Percentiles rank a stretch among this genome's conserved stretches.
Evolutionary conservation across 2,888 invertebrate genomes (phyloP).

Genomic region (Drosophila basisetae): DNA sequence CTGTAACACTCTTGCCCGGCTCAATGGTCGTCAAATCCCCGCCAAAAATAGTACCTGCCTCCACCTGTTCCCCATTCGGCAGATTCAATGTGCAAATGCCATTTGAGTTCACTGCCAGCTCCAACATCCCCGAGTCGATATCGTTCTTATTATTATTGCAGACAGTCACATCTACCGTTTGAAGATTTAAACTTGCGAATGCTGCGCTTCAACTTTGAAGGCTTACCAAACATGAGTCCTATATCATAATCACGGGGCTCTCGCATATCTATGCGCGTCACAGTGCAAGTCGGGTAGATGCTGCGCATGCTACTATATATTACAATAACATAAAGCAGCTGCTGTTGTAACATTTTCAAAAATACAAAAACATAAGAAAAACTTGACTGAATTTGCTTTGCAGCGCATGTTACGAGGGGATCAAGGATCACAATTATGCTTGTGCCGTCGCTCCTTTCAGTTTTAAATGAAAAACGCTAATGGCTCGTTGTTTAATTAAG

Average conservation of each 20-base stretch:
- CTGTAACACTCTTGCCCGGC: slow-evolving; percentile 66
- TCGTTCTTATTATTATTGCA: slow-evolving; percentile 46
- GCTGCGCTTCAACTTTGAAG: not conserved
- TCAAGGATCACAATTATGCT: slow-evolving; percentile 15
- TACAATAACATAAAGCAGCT: slow-evolving; percentile 36
- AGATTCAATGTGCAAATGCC: slow-evolving; percentile 76
- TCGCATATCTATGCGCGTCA: slow-evolving; percentile 71
- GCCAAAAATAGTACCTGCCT: slow-evolving; percentile 74
- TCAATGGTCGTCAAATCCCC: slow-evolving; percentile 82
- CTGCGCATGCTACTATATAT: slow-evolving; percentile 18
- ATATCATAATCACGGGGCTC: slow-evolving; percentile 79
- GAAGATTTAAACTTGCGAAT: not conserved
- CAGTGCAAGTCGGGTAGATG: slow-evolving; percentile 35
- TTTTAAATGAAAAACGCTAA: slow-evolving; percentile 71
- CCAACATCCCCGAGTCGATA: slow-evolving; percentile 62
- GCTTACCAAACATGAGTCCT: slow-evolving; percentile 82
- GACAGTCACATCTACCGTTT: slow-evolving; percentile 74
- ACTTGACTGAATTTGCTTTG: slow-evolving; percentile 29
- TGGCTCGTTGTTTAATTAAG: slow-evolving; percentile 84
- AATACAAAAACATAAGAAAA: slow-evolving; percentile 14
- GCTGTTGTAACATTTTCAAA: slow-evolving; percentile 57
- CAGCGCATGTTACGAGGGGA: slow-evolving; percentile 18
- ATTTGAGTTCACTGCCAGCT: slow-evolving; percentile 70
- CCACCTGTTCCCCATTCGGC: slow-evolving; percentile 49
- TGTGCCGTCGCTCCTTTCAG: slow-evolving; percentile 1